Evolutionary conservation across 2,888 invertebrate species (phyloP), one percentile per base, ranked within the genome.

Genomic region (Dorcus hopei): DNA sequence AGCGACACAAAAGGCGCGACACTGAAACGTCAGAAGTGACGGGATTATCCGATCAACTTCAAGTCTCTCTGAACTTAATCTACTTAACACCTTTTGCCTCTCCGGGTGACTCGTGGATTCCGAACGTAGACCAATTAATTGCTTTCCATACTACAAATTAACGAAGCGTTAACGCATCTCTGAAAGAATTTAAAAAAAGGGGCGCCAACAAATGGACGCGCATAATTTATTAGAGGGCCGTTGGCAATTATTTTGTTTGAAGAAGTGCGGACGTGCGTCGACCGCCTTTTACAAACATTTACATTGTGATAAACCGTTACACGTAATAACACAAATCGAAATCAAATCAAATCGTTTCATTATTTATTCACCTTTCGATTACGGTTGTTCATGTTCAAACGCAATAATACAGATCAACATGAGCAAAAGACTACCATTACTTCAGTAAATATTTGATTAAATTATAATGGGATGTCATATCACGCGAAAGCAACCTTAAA

Each of bases 401-500:
- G 38, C 39, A 14, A 38, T 56, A 47, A 49, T 55, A 49, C 49
- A 43, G 56, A 56, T 56, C 51, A 56, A 56, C 50, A 23, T 23
- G 51, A 38, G 38, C 55, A 59, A 59, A 59, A 52, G 58, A 41
- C 59, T 39, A 52, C 59, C 48, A 59, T 59, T 59, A 59, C 41
- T 16, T 9, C 40, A 48, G 59, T 59, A 59, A 59, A 59, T 59
- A 59, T 59, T 59, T 59, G 59, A 59, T 63, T 61, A 51, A 54
- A 57, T 61, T 61, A 61, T 64, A 62, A 65, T 57, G 57, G 58
- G 40, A 45, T 50, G 62, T 61, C 65, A 62, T 64, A 64, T 64
- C 64, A 64, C 64, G 64, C 61, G 53, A 59, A 19, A 54, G 51
- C 54, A 61, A 63, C 63, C 61, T 63, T 63, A 61, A 59, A 63